Evolutionary conservation across 2,797 vertebrate species (phyloP).

Genomic region (Kryptopterus vitreolus): DNA sequence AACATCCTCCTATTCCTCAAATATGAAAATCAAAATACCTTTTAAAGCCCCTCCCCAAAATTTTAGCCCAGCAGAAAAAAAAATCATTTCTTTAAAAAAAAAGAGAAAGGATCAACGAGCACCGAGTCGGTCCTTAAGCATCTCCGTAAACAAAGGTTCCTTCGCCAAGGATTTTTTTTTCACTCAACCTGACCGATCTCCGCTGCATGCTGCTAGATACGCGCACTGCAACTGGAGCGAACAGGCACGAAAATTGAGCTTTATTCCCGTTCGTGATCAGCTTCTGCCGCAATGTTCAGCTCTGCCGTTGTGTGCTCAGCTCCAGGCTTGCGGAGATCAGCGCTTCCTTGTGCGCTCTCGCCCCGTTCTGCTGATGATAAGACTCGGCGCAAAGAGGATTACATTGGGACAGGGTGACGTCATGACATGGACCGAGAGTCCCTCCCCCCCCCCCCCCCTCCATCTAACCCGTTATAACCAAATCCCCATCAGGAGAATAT

Average conservation of each 20-base stretch:
- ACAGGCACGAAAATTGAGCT: conserved; percentile 51
- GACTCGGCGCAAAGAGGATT: conserved; percentile 91
- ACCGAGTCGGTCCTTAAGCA: conserved; percentile 20
- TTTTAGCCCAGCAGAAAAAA: conserved; percentile 22
- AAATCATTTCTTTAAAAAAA: neutral
- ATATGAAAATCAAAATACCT: conserved; percentile 3
- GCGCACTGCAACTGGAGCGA: conserved; percentile 14
- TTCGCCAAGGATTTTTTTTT: conserved; percentile 43
- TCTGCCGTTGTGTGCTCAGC: conserved; percentile 65
- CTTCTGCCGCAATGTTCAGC: conserved; percentile 65
- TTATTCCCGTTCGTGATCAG: conserved; percentile 69
- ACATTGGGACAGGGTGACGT: conserved; percentile 97
- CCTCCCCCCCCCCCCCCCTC: conserved; percentile 68
- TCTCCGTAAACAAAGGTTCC: conserved; percentile 48
- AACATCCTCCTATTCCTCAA: neutral
- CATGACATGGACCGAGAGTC: conserved; percentile 86
- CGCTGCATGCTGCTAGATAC: conserved; percentile 61
- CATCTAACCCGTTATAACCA: conserved; percentile 78
- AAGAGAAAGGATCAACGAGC: neutral
- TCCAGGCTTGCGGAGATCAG: conserved; percentile 80
- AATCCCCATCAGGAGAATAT: conserved; percentile 93
- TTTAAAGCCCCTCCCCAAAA: conserved; percentile 35
- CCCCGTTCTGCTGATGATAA: conserved; percentile 89
- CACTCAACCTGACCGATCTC: conserved; percentile 51
- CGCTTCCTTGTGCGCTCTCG: conserved; percentile 77